Conservation (phyloP, 2,113 vertebrate genomes). For the Drymodes brunneopygia region DNA sequence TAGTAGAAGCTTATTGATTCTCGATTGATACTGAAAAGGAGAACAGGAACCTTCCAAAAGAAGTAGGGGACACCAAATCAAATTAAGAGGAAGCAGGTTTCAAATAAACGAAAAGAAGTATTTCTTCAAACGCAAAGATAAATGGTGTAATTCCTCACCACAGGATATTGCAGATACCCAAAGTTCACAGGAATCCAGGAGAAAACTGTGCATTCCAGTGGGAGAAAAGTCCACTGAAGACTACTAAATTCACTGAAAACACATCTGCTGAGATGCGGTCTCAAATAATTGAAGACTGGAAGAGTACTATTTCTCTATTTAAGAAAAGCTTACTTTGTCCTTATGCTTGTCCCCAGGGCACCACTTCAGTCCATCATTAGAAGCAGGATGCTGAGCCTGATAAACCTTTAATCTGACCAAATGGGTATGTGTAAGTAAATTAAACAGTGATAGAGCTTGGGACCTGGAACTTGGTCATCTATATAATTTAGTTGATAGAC, state of each 20-base stretch:
- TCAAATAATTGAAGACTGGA: background rate
- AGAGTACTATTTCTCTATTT: background rate
- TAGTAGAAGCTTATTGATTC: background rate
- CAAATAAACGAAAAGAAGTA: background rate
- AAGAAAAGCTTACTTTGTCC: background rate
- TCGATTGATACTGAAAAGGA: background rate
- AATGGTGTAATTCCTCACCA: background rate
- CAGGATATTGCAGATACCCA: constrained; percentile 1
- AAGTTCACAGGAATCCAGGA: background rate
- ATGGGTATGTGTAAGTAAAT: background rate
- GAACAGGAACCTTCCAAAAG: background rate
- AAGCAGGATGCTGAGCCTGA: constrained; percentile 20
- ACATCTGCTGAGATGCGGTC: background rate
- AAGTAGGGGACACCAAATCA: background rate
- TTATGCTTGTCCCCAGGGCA: background rate
- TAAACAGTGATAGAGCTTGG: background rate
- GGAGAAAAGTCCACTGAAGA: background rate
- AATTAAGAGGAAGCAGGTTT: background rate
- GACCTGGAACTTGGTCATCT: background rate
- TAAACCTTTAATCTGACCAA: constrained; percentile 37
- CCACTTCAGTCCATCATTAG: background rate
- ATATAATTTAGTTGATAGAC: background rate
- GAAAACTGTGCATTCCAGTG: background rate
- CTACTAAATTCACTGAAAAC: background rate
- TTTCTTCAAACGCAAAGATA: background rate